Evolutionary conservation across 2,888 invertebrate genomes (phyloP).

Genomic region (Eledona agricola): DNA sequence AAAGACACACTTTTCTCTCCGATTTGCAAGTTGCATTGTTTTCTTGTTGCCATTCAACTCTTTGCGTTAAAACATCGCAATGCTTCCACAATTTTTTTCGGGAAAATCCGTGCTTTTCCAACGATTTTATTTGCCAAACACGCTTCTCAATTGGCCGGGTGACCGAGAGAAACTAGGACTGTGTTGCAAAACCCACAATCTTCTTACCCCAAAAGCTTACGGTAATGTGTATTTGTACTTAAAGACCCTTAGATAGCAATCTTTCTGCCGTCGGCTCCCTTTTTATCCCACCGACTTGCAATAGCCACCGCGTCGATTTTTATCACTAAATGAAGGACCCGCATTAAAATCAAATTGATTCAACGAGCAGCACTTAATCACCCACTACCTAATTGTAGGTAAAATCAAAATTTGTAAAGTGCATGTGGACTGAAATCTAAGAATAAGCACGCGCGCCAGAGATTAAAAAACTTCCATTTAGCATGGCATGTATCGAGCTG

Average conservation of each 20-base stretch:
- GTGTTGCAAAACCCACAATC: conserved; percentile 35
- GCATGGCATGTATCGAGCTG: no score
- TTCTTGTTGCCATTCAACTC: conserved; percentile 13
- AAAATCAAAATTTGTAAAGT: no score
- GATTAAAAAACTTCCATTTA: no score
- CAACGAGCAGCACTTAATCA: conserved; percentile 27
- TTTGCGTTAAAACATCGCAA: no score
- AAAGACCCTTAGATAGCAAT: conserved; percentile 36
- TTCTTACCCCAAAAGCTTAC: conserved; percentile 37
- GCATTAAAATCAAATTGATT: conserved; percentile 35
- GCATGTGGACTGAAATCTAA: no score
- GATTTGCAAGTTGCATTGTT: conserved; percentile 26
- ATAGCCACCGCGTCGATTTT: conserved; percentile 31
- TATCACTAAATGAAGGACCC: conserved; percentile 33
- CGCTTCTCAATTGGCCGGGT: conserved; percentile 31
- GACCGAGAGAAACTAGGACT: conserved; percentile 32
- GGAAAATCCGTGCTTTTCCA: conserved; percentile 26
- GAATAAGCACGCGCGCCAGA: no score
- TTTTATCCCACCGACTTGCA: conserved; percentile 28
- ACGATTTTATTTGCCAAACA: conserved; percentile 32
- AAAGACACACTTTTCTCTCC: conserved; percentile 17
- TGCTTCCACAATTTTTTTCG: no score
- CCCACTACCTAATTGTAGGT: conserved; percentile 13
- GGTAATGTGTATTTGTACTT: conserved; percentile 38
- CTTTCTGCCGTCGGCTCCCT: conserved; percentile 33